Evolutionary conservation across 2,888 invertebrate species (phyloP), one percentile per base, ranked within the genome.

Genomic region (Brachyptera risi): DNA sequence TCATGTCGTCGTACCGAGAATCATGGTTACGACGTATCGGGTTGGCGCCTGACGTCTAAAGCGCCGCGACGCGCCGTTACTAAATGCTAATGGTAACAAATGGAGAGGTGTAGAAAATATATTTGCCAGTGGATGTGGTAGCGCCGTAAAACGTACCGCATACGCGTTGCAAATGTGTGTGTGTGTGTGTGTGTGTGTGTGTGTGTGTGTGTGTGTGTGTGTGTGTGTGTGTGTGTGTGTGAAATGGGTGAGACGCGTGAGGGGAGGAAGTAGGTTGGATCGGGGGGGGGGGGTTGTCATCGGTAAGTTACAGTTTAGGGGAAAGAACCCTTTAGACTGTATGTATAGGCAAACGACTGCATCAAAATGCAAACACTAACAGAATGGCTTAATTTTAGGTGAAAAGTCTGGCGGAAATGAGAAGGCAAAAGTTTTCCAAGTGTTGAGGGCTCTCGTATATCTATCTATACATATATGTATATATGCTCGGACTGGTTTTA

Each of bases 51-150:
- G 13, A 4, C 47, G 47, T 47, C n/a, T n/a, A n/a, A n/a, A 19
- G 19, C 44, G 44, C 21, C 44, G 7, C 15, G 44, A 44, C 54
- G 37, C 54, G 31, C 15, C 51, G 31, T 7, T 11, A 37, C 35
- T 54, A 54, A 54, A 35, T 54, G 35, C 54, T 54, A 54, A 54
- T 54, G 54, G 54, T 54, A 54, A 54, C 54, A 54, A 54, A 54
- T 54, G 37, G 54, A 19, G 37, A 54, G 37, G 31, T 54, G 54
- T 54, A 37, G 54, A 23, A 54, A 54, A 54, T 54, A 54, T 54
- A 54, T 54, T 54, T 54, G 5, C 47, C 35, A 9, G 19, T 35
- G 21, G 21, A 15, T 37, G 35, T 54, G 3, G n/a, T n/a, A n/a
- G 9, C 2, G 54, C 21, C 54, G 37, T 54, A 54, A 54, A 54